Base-by-base conservation (phyloP, 2,888 invertebrate genomes). In the Periphyllus acericola region DNA sequence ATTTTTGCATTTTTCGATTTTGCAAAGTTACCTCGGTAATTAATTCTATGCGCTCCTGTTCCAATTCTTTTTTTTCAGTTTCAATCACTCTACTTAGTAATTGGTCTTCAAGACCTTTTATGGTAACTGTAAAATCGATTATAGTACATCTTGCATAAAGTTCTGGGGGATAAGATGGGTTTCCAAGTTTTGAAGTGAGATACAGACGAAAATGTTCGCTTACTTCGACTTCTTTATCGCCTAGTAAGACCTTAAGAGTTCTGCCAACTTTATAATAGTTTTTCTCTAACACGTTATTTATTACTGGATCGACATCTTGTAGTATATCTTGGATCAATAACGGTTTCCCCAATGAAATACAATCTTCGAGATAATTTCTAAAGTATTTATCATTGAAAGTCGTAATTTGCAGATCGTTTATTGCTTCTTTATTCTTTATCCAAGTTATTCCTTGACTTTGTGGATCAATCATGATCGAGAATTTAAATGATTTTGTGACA, bases 231-330 rank as follows among this genome's bases (percentile, higher is more conserved):
- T 99, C 99, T 91, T 98, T 99, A 91, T 99, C 99, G 0, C 97
- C 97, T 11, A 82, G 46, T 34, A 68, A 89, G 84, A 92, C 93
- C 92, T 99, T 98, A 91, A 97, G 96, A 90, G 97, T 98, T 25
- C 97, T 96, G 79, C 99, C 99, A 14, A 98, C 97, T 92, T 98
- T 98, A 84, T 99, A 98, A 91, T 98, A 99, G 92, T 99, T 99
- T 92, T 98, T 99, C 91, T 99, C 98, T 36, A 99, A 93, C 0
- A 99, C 97, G 92, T 99, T 99, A 91, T 99, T 98, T 88, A 99
- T 94, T 0, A 98, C 97, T 1, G 99, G 99, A 92, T 99, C 99
- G 81, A 99, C 92, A 90, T 99, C 98, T 89, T 97, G 96, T 36
- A 96, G 97, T 9, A 99, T 96, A 91, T 99, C 98, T 93, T 99